phyloP scores from a whole-genome alignment of 2,113 vertebrate genomes.

The Microtus ochrogaster region DNA sequence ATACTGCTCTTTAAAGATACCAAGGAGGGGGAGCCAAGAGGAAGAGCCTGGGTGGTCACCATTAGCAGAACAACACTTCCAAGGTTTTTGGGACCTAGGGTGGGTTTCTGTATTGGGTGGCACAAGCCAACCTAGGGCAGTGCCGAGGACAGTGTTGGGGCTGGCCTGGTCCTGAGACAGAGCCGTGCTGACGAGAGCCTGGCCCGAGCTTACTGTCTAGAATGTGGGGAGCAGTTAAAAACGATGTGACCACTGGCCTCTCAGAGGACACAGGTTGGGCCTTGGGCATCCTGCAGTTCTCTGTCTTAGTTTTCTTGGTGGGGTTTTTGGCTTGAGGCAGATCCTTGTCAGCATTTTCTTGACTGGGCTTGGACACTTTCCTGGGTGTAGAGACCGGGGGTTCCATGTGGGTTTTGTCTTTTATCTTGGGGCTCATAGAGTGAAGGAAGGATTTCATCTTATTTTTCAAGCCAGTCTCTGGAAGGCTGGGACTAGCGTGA shows the following conservation, averaged over 20 bases:
- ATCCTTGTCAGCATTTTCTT: slow-evolving; percentile 20
- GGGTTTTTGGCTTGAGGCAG: slow-evolving; percentile 12
- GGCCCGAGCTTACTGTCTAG: not conserved
- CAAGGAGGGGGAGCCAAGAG: not conserved
- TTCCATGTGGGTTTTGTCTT: not conserved
- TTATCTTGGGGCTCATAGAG: not conserved
- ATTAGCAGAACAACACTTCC: not conserved
- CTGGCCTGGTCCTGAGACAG: not conserved
- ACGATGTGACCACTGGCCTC: not conserved
- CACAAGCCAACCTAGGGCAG: not conserved
- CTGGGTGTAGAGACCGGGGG: not conserved
- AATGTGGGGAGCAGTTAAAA: not conserved
- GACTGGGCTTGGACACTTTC: slow-evolving; percentile 10
- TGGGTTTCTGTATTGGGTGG: not conserved
- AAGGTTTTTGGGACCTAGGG: not conserved
- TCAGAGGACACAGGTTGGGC: not conserved
- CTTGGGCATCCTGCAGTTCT: not conserved
- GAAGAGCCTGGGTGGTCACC: not conserved
- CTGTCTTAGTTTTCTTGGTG: not conserved
- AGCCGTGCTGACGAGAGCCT: not conserved
- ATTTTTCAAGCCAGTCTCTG: slow-evolving; percentile 47
- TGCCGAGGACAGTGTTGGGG: slow-evolving; percentile 36
- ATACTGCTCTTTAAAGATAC: not conserved
- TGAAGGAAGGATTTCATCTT: slow-evolving; percentile 62
- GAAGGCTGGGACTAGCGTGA: not conserved